A percentile compares a stretch with the other conserved stretches of the same genome.
Evolutionary conservation across 92 coral and sea anemone species (phyloP).

Genomic region (Plumapathes pennacea): DNA sequence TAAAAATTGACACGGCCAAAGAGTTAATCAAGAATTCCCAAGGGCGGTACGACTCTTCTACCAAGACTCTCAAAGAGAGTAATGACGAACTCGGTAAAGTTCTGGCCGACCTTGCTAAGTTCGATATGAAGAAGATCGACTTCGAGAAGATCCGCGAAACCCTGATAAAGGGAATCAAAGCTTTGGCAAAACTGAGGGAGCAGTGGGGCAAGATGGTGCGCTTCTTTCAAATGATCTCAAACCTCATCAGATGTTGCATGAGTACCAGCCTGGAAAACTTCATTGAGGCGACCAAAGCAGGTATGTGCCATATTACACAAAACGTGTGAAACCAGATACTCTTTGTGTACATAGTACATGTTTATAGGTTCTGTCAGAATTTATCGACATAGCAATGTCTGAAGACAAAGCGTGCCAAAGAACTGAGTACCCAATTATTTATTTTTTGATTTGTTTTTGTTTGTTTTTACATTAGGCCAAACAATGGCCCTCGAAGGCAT

Average conservation of each 20-base stretch:
- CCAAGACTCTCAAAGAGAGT: slow-evolving; percentile 5
- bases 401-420: no score
- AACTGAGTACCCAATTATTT: no score
- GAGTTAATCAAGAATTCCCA: no score
- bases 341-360: no score
- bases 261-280: slow-evolving; percentile 12
- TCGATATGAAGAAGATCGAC: slow-evolving; percentile 20
- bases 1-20: no score
- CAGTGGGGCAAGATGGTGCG: slow-evolving; percentile 38
- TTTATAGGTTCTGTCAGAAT: no score
- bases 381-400: no score
- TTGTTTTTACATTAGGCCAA: background rate
- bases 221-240: slow-evolving; percentile 23
- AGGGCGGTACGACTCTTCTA: slow-evolving; percentile 8
- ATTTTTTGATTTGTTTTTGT: no score
- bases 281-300: slow-evolving; percentile 18
- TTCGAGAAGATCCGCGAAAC: slow-evolving; percentile 21
- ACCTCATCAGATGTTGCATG: slow-evolving; percentile 13
- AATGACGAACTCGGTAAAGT: slow-evolving; percentile 14
- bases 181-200: slow-evolving; percentile 15
- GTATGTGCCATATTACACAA: no score
- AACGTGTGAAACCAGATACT: no score
- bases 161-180: slow-evolving; percentile 8
- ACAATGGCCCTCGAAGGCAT: slow-evolving; percentile 2
- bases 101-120: slow-evolving; percentile 13